These are phyloP conservation scores for Eledona agricola DNA, from an alignment of 2,888 invertebrate species.

Conservation along the genomic window DNA sequence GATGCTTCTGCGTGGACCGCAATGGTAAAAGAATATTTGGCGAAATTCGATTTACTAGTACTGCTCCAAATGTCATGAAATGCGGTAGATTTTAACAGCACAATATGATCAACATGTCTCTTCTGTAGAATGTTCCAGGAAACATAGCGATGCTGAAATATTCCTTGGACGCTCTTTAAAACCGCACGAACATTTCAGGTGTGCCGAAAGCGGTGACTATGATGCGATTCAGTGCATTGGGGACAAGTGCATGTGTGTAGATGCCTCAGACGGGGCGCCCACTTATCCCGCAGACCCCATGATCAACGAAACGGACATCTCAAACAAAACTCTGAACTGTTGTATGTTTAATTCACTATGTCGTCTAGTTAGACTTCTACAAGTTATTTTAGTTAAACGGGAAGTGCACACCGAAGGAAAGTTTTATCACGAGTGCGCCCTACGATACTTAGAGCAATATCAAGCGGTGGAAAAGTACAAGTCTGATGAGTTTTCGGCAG, in stretches of 20 bases:
- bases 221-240: slow-evolving; percentile 73
- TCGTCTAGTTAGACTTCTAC: not conserved
- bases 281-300: slow-evolving; percentile 48
- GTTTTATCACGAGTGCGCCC: slow-evolving; percentile 62
- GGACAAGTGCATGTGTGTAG: slow-evolving; percentile 70
- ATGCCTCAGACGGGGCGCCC: slow-evolving; percentile 65
- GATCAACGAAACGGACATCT: slow-evolving; percentile 55
- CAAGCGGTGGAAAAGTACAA: slow-evolving; percentile 53
- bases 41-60: slow-evolving; percentile 65
- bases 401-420: slow-evolving; percentile 54
- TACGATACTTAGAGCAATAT: slow-evolving; percentile 51
- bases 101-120: slow-evolving; percentile 6
- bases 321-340: slow-evolving; percentile 55
- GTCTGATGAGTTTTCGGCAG: slow-evolving; percentile 51
- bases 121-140: slow-evolving; percentile 68
- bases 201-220: slow-evolving; percentile 73
- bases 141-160: slow-evolving; percentile 63
- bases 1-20: slow-evolving; percentile 72
- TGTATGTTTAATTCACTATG: slow-evolving; percentile 54
- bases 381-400: slow-evolving; percentile 56
- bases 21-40: slow-evolving; percentile 74
- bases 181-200: slow-evolving; percentile 64
- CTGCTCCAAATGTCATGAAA: slow-evolving; percentile 62
- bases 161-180: slow-evolving; percentile 60
- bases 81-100: slow-evolving; percentile 65